Base-by-base conservation (phyloP, 2,888 invertebrate species). In the Eudasyphora cyanicolor region DNA sequence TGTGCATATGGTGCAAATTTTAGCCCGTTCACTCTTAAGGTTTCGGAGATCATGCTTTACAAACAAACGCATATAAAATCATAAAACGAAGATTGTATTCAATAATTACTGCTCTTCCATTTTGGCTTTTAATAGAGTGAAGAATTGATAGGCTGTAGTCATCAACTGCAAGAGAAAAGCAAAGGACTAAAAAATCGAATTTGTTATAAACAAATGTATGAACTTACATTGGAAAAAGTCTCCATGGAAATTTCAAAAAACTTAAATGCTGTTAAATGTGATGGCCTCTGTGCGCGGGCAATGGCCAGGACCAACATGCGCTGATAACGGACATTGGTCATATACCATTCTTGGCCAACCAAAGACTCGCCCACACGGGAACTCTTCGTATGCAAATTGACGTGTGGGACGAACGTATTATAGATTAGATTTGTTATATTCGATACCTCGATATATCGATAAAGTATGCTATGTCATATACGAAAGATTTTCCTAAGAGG, bases 201-300 rank as follows among this genome's bases (percentile, higher is more conserved):
- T 29, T 60, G 21, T 51, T 51, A 10, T 35, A 5, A 10, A 35
- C 35, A 35, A 7, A 7, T 35, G 35, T 7, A 35, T n/a, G n/a
- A 35, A 57, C 76, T 67, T 82, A 87, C 88, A 74, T 84, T 85
- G 29, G 86, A 82, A 64, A 87, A 88, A 71, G 84, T 85, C 69
- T 86, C 86, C 87, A 87, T 88, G 21, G 88, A 87, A 32, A 88
- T 84, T 2, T 78, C 38, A 49, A 88, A 87, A 32, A 88, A 87
- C 51, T 86, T 87, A 24, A 83, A 87, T 10, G 87, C 88, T 0
- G 86, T 87, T 76, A 88, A 79, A 76, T 82, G 82, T 0, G 86
- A 87, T 17, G 87, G 87, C 8, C 76, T 86, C 21, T 88, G 87
- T 8, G 87, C 73, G 14, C 88, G 87, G 0, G 85, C 86, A 54